Base-by-base conservation (phyloP, 2,797 vertebrate genomes). In the Crocidura indochinensis region DNA sequence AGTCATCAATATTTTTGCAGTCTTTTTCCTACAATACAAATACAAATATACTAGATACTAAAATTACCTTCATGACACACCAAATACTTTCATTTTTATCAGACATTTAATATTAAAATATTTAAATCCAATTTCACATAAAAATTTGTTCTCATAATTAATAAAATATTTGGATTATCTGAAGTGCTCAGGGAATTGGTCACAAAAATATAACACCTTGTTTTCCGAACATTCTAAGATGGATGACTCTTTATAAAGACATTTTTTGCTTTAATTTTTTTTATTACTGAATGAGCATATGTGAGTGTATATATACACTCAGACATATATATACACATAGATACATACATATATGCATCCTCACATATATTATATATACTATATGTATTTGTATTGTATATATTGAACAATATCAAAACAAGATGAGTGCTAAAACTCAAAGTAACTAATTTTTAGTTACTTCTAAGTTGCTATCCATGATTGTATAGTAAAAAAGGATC, bases 71-170 rank as follows among this genome's bases (percentile, higher is more conserved):
- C 56, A 53, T 17, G n/a, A 78, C 4, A 90, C 0, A 74, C 12
- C 31, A 87, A 77, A 31, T 44, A 87, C 17, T 19, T 60, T 76
- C 53, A 91, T 5, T 76, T 71, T 83, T 7, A 56, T 12, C 65
- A 4, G 56, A 89, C 49, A 95, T 62, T 78, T 9, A 64, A 83
- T 24, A 53, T 47, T 90, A 80, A 85, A 83, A 92, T 79, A 83
- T 24, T 44, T 64, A 81, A 68, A 29, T 49, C 31, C 47, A 47
- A 77, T 67, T 65, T 12, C 9, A 80, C 31, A 47, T 76, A 60
- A 14, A 76, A 89, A 93, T 53, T 26, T 83, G 17, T 76, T 80
- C 51, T 81, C 62, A 65, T 72, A 82, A 53, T n/a, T 84, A 91
- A 78, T 44, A 83, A 75, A 60, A 2, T 72, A 64, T 64, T 51